A percentile compares a stretch with the other conserved stretches of the same genome.
Conservation (phyloP, 2,113 vertebrate genomes). For the Actenoides lindsayi region DNA sequence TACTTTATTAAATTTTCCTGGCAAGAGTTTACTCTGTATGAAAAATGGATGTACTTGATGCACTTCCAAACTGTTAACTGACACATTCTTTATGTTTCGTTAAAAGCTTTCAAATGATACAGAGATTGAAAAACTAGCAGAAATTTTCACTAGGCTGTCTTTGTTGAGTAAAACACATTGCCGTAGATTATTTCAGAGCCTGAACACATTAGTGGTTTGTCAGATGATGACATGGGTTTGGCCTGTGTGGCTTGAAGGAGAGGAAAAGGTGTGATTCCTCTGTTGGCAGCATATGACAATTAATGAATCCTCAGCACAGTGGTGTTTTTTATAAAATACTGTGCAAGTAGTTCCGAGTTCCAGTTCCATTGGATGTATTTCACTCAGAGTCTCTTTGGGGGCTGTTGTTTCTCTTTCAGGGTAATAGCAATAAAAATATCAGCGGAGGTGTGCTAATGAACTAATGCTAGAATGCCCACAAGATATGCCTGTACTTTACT, state of each 20-base stretch:
- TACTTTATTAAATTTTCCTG: slow-evolving; percentile 35
- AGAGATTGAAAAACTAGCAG: not conserved
- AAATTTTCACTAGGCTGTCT: not conserved
- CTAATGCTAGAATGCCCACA: not conserved
- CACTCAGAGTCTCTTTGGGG: not conserved
- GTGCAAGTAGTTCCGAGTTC: not conserved
- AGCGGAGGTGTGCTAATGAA: not conserved
- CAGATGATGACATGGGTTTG: not conserved
- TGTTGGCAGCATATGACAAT: not conserved
- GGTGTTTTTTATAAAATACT: not conserved
- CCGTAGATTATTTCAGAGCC: not conserved
- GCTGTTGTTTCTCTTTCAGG: not conserved
- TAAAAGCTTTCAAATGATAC: not conserved
- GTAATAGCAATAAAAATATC: not conserved
- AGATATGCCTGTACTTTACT: not conserved
- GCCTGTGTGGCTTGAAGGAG: not conserved
- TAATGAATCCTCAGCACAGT: not conserved
- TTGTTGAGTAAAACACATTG: not conserved
- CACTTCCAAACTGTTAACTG: not conserved
- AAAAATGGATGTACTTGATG: slow-evolving; percentile 18
- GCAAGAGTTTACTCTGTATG: not conserved
- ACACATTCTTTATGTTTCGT: not conserved
- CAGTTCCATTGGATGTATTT: not conserved
- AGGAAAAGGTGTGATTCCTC: not conserved
- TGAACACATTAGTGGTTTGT: not conserved